phyloP scores from a whole-genome alignment of 2,113 vertebrate genomes.

The Prietella phreatophila region DNA sequence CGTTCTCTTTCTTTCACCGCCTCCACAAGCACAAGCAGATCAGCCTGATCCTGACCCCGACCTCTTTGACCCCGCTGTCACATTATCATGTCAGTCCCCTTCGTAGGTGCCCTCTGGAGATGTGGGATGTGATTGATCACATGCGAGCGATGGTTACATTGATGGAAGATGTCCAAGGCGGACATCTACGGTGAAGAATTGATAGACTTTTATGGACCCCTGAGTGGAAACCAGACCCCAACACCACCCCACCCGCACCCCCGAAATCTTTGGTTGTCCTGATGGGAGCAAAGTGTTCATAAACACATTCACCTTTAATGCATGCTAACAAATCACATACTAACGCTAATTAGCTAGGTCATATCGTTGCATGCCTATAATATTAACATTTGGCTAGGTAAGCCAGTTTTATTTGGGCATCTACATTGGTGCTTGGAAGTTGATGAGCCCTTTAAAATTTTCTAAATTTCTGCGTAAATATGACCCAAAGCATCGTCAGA shows the following conservation, averaged over 20 bases:
- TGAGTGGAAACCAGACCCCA: background rate
- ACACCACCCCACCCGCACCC: too few relatives aligned
- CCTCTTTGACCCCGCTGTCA: constrained; percentile 64
- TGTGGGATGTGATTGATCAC: constrained; percentile 1
- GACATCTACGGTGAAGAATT: background rate
- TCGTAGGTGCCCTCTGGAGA: constrained; percentile 59
- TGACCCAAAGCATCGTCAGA: too few relatives aligned
- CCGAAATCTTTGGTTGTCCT: background rate
- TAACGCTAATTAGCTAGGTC: background rate
- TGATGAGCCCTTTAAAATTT: too few relatives aligned
- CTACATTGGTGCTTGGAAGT: too few relatives aligned
- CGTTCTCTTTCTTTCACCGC: background rate
- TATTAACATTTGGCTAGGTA: background rate
- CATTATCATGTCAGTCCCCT: constrained; percentile 65
- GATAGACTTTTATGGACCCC: background rate
- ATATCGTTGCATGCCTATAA: background rate
- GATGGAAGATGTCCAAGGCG: constrained; percentile 36
- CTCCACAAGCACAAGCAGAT: background rate
- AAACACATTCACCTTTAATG: background rate
- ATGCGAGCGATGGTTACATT: constrained; percentile 50
- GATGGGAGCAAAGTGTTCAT: background rate
- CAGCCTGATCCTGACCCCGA: background rate
- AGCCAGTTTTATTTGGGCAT: too few relatives aligned
- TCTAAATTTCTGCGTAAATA: too few relatives aligned
- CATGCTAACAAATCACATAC: too few relatives aligned